Evolutionary conservation across 2,888 invertebrate species (phyloP).

Genomic region (Tuberolachnus salignus): DNA sequence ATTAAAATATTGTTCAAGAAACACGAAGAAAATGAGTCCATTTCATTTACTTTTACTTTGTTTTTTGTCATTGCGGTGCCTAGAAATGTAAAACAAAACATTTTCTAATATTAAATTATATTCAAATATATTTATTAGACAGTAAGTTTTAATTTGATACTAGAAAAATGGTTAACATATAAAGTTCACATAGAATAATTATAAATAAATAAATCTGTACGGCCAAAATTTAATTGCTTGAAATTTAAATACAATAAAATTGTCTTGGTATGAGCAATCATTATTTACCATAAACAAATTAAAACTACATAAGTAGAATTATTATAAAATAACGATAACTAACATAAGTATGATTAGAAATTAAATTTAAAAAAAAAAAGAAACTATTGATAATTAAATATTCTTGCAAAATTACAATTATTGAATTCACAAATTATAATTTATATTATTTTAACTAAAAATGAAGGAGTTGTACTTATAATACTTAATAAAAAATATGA

Average conservation of each 20-base stretch:
- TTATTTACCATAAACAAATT: constrained; percentile 34
- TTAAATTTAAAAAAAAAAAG: neutral
- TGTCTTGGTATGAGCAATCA: constrained; percentile 44
- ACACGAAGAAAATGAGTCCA: constrained; percentile 23
- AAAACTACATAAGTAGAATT: constrained; percentile 26
- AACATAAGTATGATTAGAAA: constrained; percentile 7
- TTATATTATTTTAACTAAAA: neutral
- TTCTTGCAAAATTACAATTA: constrained; percentile 3
- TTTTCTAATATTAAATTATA: constrained; percentile 30
- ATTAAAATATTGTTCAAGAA: constrained; percentile 13
- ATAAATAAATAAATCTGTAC: constrained; percentile 34
- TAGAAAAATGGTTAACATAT: constrained; percentile 21
- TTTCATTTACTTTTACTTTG: constrained; percentile 47
- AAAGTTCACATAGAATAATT: constrained; percentile 13
- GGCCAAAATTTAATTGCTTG: constrained; percentile 20
- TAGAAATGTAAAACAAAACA: constrained; percentile 53
- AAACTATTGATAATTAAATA: neutral
- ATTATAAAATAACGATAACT: constrained; percentile 6
- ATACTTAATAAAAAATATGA: constrained; percentile 26
- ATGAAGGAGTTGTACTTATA: neutral
- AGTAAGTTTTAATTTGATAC: constrained; percentile 34
- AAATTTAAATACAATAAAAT: constrained; percentile 18
- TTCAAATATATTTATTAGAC: constrained; percentile 42
- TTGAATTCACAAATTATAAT: neutral
- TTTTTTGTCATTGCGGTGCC: constrained; percentile 48